A percentile compares a stretch with the other conserved stretches of the same genome.
Conservation (phyloP, 2,888 invertebrate genomes). For the Helleia helle region DNA sequence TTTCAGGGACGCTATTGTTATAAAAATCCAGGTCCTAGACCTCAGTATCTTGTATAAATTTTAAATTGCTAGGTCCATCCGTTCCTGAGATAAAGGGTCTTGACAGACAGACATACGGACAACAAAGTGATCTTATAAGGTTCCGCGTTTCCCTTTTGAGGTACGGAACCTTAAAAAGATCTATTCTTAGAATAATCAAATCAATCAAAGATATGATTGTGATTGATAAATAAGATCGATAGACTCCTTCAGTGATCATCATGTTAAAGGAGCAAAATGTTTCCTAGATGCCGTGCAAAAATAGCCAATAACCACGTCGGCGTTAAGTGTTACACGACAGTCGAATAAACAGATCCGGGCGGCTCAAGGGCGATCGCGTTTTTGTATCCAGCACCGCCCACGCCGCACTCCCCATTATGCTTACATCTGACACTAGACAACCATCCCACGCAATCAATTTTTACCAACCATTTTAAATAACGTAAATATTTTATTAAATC, state of each 20-base stretch:
- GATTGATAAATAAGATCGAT: no score
- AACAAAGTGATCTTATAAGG: no score
- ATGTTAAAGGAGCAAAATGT: constrained; percentile 23
- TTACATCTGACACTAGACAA: constrained; percentile 19
- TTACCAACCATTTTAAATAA: constrained; percentile 18
- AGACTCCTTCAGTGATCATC: constrained; percentile 4
- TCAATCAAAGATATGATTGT: no score
- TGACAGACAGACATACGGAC: no score
- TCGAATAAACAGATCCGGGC: constrained; percentile 56
- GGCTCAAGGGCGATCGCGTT: constrained; percentile 52
- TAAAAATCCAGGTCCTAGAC: no score
- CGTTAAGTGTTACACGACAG: constrained; percentile 70
- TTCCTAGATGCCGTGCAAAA: constrained; percentile 50
- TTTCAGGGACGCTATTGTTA: no score
- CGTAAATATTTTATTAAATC: constrained; percentile 21
- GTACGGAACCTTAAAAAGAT: no score
- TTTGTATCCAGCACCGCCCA: constrained; percentile 40
- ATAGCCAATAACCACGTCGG: constrained; percentile 62
- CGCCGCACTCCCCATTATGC: constrained; percentile 22
- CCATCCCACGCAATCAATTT: constrained; percentile 16
- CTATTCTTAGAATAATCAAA: no score
- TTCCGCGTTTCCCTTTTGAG: no score
- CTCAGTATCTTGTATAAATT: no score
- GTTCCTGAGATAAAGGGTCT: no score
- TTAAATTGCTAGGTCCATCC: no score